These are phyloP conservation scores for Oligia strigilis DNA, from an alignment of 2,888 invertebrate species.

Conservation along the genomic window DNA sequence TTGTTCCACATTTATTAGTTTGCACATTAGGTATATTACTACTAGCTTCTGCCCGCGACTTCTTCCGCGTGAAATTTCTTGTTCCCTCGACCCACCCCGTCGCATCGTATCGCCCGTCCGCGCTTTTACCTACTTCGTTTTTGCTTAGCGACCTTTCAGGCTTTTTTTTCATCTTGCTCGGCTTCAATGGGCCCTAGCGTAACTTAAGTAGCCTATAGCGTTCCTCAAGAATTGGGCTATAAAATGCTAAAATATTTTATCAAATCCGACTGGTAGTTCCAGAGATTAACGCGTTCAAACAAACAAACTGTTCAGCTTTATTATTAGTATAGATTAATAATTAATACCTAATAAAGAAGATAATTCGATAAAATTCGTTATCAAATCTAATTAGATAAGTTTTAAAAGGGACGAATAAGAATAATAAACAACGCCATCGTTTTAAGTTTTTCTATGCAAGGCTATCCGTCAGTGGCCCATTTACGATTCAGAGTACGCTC, in stretches of 20 bases:
- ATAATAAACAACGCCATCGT: not conserved
- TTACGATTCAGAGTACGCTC: conserved; percentile 76
- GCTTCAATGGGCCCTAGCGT: not conserved
- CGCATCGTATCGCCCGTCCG: not conserved
- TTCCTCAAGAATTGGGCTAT: not conserved
- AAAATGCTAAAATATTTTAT: not conserved
- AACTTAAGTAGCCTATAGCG: not conserved
- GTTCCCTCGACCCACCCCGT: not conserved
- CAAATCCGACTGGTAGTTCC: not conserved
- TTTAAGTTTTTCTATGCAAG: conserved; percentile 35
- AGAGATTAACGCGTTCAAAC: not conserved
- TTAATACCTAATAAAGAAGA: not conserved
- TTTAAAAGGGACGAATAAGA: not conserved
- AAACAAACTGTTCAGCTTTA: not conserved
- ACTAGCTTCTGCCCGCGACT: not conserved
- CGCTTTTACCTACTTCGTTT: not conserved
- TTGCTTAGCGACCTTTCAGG: not conserved
- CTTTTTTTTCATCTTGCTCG: not conserved
- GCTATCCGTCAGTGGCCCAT: conserved; percentile 72
- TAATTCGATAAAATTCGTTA: not conserved
- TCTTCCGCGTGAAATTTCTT: too few relatives aligned
- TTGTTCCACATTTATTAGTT: not conserved
- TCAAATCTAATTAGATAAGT: not conserved
- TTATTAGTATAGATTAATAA: not conserved
- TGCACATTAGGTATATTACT: not conserved